Percentiles rank a stretch among this genome's conserved stretches.
Evolutionary conservation across 2,797 vertebrate genomes (phyloP).

Genomic region (Fringilla coelebs): DNA sequence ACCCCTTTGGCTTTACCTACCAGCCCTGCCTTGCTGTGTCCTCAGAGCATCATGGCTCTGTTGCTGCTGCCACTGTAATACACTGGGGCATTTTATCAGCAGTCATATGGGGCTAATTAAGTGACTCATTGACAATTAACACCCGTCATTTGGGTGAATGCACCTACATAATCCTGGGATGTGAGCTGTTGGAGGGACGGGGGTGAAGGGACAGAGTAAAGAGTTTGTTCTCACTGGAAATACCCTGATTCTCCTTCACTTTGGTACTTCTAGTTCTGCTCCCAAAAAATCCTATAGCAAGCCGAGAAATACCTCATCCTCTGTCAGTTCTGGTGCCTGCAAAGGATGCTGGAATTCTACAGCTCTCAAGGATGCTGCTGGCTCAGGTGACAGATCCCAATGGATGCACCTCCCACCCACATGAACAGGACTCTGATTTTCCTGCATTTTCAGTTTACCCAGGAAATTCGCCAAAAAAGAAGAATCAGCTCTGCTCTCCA

Average conservation of each 20-base stretch:
- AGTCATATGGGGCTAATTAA: neutral
- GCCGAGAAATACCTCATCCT: neutral
- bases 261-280: neutral
- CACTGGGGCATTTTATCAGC: neutral
- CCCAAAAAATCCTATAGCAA: neutral
- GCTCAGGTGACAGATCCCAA: neutral
- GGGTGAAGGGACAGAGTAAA: neutral
- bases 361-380: neutral
- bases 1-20: neutral
- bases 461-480: neutral
- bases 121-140: constrained; percentile 25
- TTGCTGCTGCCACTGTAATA: neutral
- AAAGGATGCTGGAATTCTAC: neutral
- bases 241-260: neutral
- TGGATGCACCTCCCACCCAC: neutral
- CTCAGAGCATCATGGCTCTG: neutral
- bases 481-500: neutral
- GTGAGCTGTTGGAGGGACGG: neutral
- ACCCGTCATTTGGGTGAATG: neutral
- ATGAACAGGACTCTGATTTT: neutral
- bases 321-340: neutral
- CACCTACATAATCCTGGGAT: neutral
- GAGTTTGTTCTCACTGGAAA: neutral
- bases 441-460: neutral
- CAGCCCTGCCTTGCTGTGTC: neutral